Evolutionary conservation across 2,113 vertebrate species (phyloP).

Genomic region (Jaculus jaculus): DNA sequence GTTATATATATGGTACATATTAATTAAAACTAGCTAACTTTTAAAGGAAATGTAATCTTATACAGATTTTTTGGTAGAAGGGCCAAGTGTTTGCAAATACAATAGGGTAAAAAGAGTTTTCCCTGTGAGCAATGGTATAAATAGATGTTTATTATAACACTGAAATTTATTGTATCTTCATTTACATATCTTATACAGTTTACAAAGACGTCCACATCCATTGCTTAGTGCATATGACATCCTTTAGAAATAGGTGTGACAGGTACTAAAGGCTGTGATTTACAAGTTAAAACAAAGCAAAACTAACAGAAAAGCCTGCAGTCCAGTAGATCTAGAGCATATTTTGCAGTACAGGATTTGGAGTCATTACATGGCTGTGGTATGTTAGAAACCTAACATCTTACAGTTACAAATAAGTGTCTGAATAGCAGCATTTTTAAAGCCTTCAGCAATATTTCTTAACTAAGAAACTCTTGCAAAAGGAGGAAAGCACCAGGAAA

Average conservation of each 20-base stretch:
- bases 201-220: slow-evolving; percentile 27
- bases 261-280: neutral
- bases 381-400: slow-evolving; percentile 2
- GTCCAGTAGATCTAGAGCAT: neutral
- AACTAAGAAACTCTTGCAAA: slow-evolving; percentile 49
- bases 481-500: neutral
- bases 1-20: neutral
- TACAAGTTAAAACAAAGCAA: neutral
- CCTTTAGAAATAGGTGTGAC: neutral
- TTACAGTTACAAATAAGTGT: slow-evolving; percentile 27
- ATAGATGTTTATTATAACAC: slow-evolving; percentile 63
- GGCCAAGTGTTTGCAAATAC: neutral
- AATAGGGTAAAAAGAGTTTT: slow-evolving; percentile 28
- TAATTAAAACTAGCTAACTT: neutral
- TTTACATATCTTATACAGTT: slow-evolving; percentile 46
- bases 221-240: neutral
- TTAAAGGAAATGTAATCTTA: neutral
- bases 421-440: slow-evolving; percentile 35
- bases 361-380: neutral
- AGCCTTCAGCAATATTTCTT: neutral
- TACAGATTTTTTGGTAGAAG: neutral
- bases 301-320: neutral
- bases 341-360: slow-evolving; percentile 26
- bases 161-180: slow-evolving; percentile 41
- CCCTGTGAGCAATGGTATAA: slow-evolving; percentile 12